Base-by-base conservation (phyloP, 2,113 vertebrate species). In the Edolisoma coerulescens region DNA sequence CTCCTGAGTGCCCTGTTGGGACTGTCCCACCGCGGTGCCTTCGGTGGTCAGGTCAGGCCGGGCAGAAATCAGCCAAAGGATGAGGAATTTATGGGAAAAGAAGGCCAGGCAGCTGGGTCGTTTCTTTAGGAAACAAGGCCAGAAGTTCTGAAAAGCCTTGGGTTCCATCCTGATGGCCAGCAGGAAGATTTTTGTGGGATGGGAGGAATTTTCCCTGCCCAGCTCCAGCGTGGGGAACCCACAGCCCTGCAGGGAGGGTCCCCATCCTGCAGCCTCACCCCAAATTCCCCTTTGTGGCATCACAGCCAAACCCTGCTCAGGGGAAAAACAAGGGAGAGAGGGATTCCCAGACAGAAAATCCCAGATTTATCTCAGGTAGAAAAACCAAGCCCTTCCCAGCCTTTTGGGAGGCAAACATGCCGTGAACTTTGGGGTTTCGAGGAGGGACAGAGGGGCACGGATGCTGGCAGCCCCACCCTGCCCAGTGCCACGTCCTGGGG, bases 401-500 rank as follows among this genome's bases (percentile, higher is more conserved):
- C 20, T 80, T 49, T 42, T 5, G 68, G 80, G 79, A 61, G 41
- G 44, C 27, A 75, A 94, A 76, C 59, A 74, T 45, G 64, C 63
- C 20, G 68, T 60, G 5, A 21, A 52, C 35, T n/a, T 15, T 56
- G 41, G 56, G 76, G 77, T 59, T 88, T 65, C 63, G n/a, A n/a
- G n/a, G n/a, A n/a, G n/a, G n/a, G n/a, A n/a, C n/a, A n/a, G n/a
- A n/a, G n/a, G n/a, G n/a, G n/a, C n/a, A 19, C 49, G 27, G 63
- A 83, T 78, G 71, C 53, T 87, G 50, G 10, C 41, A 80, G 69
- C 93, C 37, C 79, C 94, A 93, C 96, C 96, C 95, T 87, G 84
- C 65, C 91, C 77, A 22, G 74, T 26, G 16, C 67, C 73, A 23
- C 21, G 24, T 22, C 33, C 73, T 64, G 22, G 87, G 70, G 61